Evolutionary conservation across 2,797 vertebrate species (phyloP).

Genomic region (Molossus alvarezi): DNA sequence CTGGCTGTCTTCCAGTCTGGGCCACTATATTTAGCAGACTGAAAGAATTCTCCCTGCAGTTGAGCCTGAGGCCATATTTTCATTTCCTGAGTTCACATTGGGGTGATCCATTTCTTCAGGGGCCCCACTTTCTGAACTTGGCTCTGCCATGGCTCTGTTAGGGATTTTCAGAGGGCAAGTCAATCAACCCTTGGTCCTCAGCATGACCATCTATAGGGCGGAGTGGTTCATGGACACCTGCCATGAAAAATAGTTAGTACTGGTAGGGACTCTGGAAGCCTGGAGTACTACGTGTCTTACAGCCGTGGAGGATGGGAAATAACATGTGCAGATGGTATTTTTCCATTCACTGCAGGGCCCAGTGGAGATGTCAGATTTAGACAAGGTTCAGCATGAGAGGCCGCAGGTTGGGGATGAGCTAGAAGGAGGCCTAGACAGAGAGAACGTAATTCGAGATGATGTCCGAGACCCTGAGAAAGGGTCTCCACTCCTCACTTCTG

Average conservation of each 20-base stretch:
- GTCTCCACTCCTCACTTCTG: neutral
- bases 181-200: constrained; percentile 52
- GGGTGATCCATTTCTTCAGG: constrained; percentile 28
- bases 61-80: constrained; percentile 22
- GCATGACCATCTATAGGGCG: constrained; percentile 47
- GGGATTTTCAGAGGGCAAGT: constrained; percentile 56
- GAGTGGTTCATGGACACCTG: constrained; percentile 17
- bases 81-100: constrained; percentile 51
- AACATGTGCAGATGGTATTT: neutral
- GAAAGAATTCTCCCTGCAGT: constrained; percentile 48
- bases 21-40: constrained; percentile 76
- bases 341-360: neutral
- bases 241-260: constrained; percentile 25
- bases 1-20: constrained; percentile 59
- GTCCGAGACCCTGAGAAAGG: neutral
- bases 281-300: neutral
- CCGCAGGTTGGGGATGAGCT: neutral
- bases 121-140: constrained; percentile 50
- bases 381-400: neutral
- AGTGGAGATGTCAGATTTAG: neutral
- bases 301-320: neutral
- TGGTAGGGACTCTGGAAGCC: neutral
- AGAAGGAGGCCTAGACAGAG: neutral
- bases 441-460: neutral
- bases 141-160: constrained; percentile 1